Base-by-base conservation (phyloP, 2,113 vertebrate genomes). In the Grammomys dolichurus region DNA sequence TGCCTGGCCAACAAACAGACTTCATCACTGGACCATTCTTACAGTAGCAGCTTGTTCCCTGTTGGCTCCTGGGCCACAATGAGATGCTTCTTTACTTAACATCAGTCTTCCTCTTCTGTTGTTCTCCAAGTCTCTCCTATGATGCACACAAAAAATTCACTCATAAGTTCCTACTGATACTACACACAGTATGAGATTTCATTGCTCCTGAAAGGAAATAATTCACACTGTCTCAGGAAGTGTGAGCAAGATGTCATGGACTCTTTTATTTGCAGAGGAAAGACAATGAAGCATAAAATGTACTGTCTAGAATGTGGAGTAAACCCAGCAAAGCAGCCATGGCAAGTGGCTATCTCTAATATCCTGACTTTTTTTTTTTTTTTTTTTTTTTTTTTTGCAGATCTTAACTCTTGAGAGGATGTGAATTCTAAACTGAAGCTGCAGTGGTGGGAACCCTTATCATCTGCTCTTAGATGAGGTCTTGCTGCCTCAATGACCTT, bases 371-470 rank as follows among this genome's bases (percentile, higher is more conserved):
- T 51, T 51, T 51, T 51, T 51, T 51, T 51, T 51, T 51, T 13
- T 40, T 40, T 40, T n/a, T n/a, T n/a, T n/a, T n/a, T n/a, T n/a
- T n/a, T n/a, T n/a, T n/a, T n/a, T n/a, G 48, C 5, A 87, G 20
- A 10, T 19, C 6, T 51, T 48, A 7, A 43, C 31, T 88, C 36
- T 20, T 20, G 12, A 20, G 0, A 1, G 22, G 9, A 56, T 58
- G 80, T 1, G 7, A 63, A 40, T 24, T 46, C 84, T 48, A 70
- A 86, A 13, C 24, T 3, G 22, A 54, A n/a, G 54, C 46, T 80
- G 31, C 40, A 51, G 0, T 2, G 31, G 0, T 10, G 1, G 75
- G 33, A 75, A 13, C 16, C 3, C 7, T 90, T 5, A 0, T 48
- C 24, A 5, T 76, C 51, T 81, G 67, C 24, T 73, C n/a, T 16